Conservation (phyloP, 2,113 vertebrate genomes). For the Alouatta palliata region DNA sequence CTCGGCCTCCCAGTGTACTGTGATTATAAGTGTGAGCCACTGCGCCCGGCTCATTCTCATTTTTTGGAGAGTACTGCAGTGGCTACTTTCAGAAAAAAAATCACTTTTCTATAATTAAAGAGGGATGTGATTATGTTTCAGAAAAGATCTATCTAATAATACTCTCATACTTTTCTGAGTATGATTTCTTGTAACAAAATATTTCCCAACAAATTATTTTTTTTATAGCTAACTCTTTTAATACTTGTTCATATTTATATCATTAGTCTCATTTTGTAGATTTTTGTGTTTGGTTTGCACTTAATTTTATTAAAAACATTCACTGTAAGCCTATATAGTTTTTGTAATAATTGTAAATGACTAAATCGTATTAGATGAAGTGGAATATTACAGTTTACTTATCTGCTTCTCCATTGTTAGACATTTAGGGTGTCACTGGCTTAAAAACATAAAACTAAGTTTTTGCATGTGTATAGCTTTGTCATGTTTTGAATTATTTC, state of each 20-base stretch:
- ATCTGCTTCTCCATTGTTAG: background rate
- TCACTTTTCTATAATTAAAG: background rate
- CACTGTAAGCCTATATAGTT: background rate
- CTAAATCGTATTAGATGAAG: background rate
- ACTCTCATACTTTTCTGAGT: constrained; percentile 15
- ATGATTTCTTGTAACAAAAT: constrained; percentile 27
- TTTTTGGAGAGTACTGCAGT: background rate
- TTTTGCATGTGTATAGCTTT: constrained; percentile 23
- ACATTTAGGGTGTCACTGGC: background rate
- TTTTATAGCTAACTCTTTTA: constrained; percentile 21
- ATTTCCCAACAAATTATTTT: constrained; percentile 25
- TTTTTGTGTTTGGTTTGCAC: constrained; percentile 25
- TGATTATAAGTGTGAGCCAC: too few relatives aligned
- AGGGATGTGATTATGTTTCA: background rate
- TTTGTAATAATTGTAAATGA: constrained; percentile 25
- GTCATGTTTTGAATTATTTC: background rate
- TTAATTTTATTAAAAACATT: constrained; percentile 35
- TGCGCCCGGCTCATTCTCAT: background rate
- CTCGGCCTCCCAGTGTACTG: too few relatives aligned
- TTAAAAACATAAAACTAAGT: constrained; percentile 23
- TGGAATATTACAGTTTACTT: background rate
- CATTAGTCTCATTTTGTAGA: background rate
- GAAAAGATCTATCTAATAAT: background rate
- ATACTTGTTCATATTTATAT: background rate
- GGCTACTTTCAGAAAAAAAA: background rate